Base-by-base conservation (phyloP, 2,113 vertebrate genomes). In the Tyto alba region DNA sequence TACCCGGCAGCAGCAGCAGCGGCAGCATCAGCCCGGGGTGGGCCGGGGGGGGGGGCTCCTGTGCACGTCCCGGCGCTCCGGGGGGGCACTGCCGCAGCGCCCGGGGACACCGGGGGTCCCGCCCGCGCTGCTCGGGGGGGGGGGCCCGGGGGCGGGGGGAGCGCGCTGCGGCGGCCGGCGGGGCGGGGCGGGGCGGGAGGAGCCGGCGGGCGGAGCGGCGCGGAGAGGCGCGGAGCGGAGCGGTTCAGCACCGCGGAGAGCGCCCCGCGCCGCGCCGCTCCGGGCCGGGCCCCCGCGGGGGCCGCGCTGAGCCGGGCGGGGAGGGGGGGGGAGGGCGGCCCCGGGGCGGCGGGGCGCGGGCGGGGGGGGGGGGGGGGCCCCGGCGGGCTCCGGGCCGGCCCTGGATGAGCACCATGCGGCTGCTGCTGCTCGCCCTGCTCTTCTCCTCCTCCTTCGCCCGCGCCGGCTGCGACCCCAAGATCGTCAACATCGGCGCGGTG, bases 401-500 rank as follows among this genome's bases (percentile, higher is more conserved):
- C 86, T 84, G 90, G 96, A 96, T 97, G 97, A 95, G 96, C 97
- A 97, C 97, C 91, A 99, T 99, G 99, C 98, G 98, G 94, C 98
- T 99, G 85, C 98, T 99, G 85, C 98, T 99, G n/a, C 98, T 99
- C 76, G 98, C 98, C 32, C 97, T 98, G 80, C 98, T 99, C 78
- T 98, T 99, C 86, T 99, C 98, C 93, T 99, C 98, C 78, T 99
- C 99, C 56, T 98, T 99, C 88, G 99, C 99, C 25, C 98, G 98
- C 7, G 98, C 99, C 10, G 98, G 99, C 84, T 99, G 99, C 88
- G 99, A 99, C 96, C 99, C 99, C 53, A 99, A 99, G 95, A 98
- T 98, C 93, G 99, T 99, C 53, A 99, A 99, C 96, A 98, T 99
- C 77, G 99, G 99, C 29, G 99, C 99, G 10, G 99, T 99, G 63